Percentiles rank a stretch among this genome's conserved stretches.
These are phyloP conservation scores for Himalopsyche tibetana DNA, from an alignment of 2,888 invertebrate species.

Conservation along the genomic window DNA sequence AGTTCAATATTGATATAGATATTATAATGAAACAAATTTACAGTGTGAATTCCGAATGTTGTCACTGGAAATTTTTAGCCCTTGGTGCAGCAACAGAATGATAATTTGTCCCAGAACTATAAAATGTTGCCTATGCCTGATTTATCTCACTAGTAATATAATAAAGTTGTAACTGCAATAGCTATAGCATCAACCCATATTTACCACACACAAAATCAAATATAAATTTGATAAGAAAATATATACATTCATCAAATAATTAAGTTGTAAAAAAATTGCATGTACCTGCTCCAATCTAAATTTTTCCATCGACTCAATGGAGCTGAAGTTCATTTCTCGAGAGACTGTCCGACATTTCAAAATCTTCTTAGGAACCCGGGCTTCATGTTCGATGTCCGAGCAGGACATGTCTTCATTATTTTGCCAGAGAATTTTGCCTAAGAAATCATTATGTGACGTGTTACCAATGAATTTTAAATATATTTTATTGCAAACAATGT, in stretches of 20 bases:
- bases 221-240: too few relatives aligned
- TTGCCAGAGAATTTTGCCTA: conserved; percentile 96
- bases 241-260: too few relatives aligned
- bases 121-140: too few relatives aligned
- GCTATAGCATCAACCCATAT: not conserved
- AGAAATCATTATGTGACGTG: too few relatives aligned
- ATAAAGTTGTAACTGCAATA: conserved; percentile 1
- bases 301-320: conserved; percentile 94
- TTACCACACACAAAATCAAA: not conserved
- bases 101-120: too few relatives aligned
- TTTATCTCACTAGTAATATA: not conserved
- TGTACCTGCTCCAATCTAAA: conserved; percentile 92
- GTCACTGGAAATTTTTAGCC: too few relatives aligned
- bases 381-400: conserved; percentile 94
- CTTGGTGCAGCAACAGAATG: too few relatives aligned
- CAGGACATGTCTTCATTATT: conserved; percentile 95
- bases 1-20: too few relatives aligned
- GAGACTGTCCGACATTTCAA: conserved; percentile 94
- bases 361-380: conserved; percentile 97
- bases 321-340: conserved; percentile 93
- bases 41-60: too few relatives aligned
- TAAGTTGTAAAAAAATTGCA: not conserved
- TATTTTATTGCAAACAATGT: not conserved
- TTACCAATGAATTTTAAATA: not conserved
- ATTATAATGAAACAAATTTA: too few relatives aligned